Evolutionary conservation across 2,888 invertebrate genomes (phyloP).

Genomic region (Choreutis nemorana): DNA sequence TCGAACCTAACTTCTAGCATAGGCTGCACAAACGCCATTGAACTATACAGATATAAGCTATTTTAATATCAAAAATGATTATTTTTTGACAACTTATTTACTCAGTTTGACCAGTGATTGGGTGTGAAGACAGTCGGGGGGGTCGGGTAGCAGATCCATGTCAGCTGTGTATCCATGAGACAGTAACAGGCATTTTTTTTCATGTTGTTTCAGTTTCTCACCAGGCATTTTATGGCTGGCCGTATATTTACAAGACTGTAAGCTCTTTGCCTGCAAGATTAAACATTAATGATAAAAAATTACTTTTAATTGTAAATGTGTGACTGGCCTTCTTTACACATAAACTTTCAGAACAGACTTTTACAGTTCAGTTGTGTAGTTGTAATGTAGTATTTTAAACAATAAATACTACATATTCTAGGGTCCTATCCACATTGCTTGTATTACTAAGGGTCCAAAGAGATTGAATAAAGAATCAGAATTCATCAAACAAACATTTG

Average conservation of each 20-base stretch:
- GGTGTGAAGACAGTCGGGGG: constrained; percentile 20
- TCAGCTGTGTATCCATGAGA: constrained; percentile 27
- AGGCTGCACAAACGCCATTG: too few species aligned
- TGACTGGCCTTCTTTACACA: too few species aligned
- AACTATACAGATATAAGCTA: too few species aligned
- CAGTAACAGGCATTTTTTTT: constrained; percentile 26
- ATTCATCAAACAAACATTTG: too few species aligned
- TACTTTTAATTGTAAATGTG: constrained; percentile 1
- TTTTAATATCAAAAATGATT: constrained; percentile 4
- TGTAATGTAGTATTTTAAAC: too few species aligned
- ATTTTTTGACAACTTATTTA: constrained; percentile 15
- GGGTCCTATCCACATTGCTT: too few species aligned
- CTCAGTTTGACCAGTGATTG: constrained; percentile 34
- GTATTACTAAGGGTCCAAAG: too few species aligned
- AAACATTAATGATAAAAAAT: too few species aligned
- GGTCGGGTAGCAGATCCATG: constrained; percentile 35
- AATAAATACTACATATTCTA: too few species aligned
- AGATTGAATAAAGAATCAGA: background rate
- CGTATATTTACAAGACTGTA: constrained; percentile 29
- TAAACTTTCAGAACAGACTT: too few species aligned
- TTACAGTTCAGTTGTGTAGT: too few species aligned
- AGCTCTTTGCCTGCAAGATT: constrained; percentile 21
- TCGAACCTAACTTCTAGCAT: too few species aligned
- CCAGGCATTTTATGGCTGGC: constrained; percentile 28
- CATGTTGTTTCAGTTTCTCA: constrained; percentile 24